Conservation (phyloP, 1,140 invertebrate species). For the Trichonephila clavipes region DNA sequence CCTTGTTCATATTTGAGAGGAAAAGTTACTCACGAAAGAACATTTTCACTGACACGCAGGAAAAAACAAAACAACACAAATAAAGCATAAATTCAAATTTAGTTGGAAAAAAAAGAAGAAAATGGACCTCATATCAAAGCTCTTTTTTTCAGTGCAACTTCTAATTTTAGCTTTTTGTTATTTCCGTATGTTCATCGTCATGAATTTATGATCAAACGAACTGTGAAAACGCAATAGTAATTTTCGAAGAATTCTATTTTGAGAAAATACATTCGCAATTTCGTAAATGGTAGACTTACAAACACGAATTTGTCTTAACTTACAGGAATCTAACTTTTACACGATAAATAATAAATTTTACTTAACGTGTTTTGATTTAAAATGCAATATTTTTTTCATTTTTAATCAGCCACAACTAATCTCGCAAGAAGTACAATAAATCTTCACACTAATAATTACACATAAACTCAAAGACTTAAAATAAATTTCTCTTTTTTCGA, state of each 20-base stretch:
- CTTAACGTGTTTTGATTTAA: too few species aligned
- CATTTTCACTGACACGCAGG: background rate
- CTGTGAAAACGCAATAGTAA: background rate
- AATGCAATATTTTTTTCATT: too few species aligned
- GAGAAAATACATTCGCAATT: too few species aligned
- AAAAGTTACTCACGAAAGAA: background rate
- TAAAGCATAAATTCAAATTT: slow-evolving; percentile 14
- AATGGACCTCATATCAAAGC: background rate
- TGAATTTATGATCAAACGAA: background rate
- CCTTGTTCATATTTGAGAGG: background rate
- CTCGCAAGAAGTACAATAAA: too few species aligned
- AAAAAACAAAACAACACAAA: background rate
- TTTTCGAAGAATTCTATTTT: background rate
- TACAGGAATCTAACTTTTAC: too few species aligned
- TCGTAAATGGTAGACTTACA: too few species aligned
- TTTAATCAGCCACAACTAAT: too few species aligned
- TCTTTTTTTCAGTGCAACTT: background rate
- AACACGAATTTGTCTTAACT: too few species aligned
- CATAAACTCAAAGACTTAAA: too few species aligned
- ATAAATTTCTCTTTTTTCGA: too few species aligned
- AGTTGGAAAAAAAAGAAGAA: background rate
- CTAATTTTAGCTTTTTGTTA: background rate
- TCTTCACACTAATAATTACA: too few species aligned
- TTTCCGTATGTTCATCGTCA: background rate
- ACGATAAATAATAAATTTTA: too few species aligned